Evolutionary conservation across 2,797 vertebrate species (phyloP), one percentile per base, ranked within the genome.

Genomic region (Psittacula echo): DNA sequence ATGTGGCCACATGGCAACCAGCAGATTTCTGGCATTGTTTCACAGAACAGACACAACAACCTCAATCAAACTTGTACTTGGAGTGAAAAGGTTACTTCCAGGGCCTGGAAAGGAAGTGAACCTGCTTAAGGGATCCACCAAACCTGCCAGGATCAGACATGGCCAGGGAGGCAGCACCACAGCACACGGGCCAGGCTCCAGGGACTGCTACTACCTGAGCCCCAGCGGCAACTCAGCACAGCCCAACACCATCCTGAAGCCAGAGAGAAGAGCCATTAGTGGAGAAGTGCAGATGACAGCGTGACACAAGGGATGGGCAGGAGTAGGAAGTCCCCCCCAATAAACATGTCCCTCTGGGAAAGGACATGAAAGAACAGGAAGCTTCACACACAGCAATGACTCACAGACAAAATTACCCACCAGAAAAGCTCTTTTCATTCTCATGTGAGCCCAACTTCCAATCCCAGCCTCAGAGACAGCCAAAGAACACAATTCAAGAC

Each of bases 351-450:
- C 79, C 41, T 85, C 74, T 42, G 68, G 71, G 66, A 85, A 76
- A 61, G 85, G 51, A 60, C 70, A 82, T 71, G 70, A 92, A 93
- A 92, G 85, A 90, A 89, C 91, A 91, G 89, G 91, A 97, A 96
- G 64, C 44, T 70, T 56, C 70, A 60, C 70, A 26, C 76, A 39
- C 64, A 74, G 45, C 45, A 86, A 9, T 85, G 91, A 92, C 71
- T 91, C 93, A 84, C 29, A 72, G 20, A 80, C 61, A 74, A 11
- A 90, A 91, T 71, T 8, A 88, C 34, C 73, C 94, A 88, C 7
- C 71, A 93, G 84, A 78, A 91, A 92, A 92, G 61, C 83, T 74
- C 75, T 50, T 83, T 74, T 51, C 62, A 65, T 47, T 78, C 73
- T 65, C 83, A 68, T 56, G 62, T 18, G 71, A 94, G 47, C 44